Percentiles rank a stretch among this genome's conserved stretches.
Conservation (phyloP, 2,888 invertebrate genomes). For the Spisula solida region DNA sequence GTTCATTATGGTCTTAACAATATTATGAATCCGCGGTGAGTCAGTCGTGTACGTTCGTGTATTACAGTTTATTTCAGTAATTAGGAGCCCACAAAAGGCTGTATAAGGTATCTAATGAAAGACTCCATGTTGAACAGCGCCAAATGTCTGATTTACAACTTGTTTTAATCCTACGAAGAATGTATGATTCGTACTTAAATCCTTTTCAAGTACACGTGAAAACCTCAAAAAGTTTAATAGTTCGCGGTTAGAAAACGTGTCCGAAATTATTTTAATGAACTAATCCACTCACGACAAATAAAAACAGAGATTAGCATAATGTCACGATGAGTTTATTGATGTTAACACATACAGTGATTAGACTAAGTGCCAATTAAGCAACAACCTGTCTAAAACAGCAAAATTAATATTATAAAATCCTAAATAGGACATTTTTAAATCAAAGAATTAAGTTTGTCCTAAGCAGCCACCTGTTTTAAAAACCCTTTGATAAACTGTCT, state of each 20-base stretch:
- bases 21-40: background rate
- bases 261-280: background rate
- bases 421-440: no score
- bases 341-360: no score
- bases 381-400: no score
- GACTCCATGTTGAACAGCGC: slow-evolving; percentile 11
- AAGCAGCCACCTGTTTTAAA: no score
- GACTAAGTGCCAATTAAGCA: no score
- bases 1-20: background rate
- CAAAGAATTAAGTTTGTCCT: no score
- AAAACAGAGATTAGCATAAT: background rate
- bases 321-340: background rate
- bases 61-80: background rate
- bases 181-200: slow-evolving; percentile 32
- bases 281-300: background rate
- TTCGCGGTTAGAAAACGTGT: slow-evolving; percentile 9
- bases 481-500: no score
- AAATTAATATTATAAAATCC: no score
- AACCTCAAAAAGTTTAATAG: background rate
- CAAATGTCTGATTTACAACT: slow-evolving; percentile 31
- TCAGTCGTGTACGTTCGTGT: slow-evolving; percentile 1
- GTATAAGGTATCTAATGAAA: background rate
- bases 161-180: slow-evolving; percentile 34
- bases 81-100: slow-evolving; percentile 6
- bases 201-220: slow-evolving; percentile 35